Conservation (phyloP, 2,888 invertebrate genomes). For the Perdita meconis region DNA sequence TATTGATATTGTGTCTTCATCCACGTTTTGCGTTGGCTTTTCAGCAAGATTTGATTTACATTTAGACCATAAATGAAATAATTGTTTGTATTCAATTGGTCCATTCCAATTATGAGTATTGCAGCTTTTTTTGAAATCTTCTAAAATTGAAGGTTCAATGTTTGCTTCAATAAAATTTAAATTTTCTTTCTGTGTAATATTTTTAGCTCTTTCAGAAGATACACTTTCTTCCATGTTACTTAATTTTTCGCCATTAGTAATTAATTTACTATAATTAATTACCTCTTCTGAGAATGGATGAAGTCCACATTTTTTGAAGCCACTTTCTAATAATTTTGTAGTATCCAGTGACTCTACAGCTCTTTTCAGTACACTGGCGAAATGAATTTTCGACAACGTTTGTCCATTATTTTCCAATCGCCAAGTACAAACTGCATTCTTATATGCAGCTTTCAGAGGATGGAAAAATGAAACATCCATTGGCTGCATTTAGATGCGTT, state of each 20-base stretch:
- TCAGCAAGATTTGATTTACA: too few species aligned
- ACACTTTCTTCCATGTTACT: background rate
- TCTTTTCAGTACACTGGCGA: background rate
- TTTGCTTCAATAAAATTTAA: background rate
- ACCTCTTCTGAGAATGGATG: background rate
- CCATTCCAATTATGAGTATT: too few species aligned
- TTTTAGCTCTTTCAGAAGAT: background rate
- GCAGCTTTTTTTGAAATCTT: too few species aligned
- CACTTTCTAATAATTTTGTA: background rate
- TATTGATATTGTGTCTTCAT: too few species aligned
- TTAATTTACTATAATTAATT: background rate
- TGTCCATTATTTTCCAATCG: background rate
- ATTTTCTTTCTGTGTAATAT: background rate
- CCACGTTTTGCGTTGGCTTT: too few species aligned
- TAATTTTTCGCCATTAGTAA: background rate
- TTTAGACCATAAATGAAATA: too few species aligned
- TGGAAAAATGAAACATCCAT: conserved; percentile 2
- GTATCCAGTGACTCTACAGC: background rate
- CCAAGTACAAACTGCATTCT: background rate
- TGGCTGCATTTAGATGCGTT: too few species aligned
- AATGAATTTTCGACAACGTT: background rate
- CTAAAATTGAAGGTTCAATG: too few species aligned
- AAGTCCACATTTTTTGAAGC: background rate
- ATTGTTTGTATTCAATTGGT: too few species aligned
- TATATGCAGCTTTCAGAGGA: background rate